These are phyloP conservation scores for Lepidocyrtoides sp. DNA, from an alignment of 2,888 invertebrate species.

Conservation along the genomic window DNA sequence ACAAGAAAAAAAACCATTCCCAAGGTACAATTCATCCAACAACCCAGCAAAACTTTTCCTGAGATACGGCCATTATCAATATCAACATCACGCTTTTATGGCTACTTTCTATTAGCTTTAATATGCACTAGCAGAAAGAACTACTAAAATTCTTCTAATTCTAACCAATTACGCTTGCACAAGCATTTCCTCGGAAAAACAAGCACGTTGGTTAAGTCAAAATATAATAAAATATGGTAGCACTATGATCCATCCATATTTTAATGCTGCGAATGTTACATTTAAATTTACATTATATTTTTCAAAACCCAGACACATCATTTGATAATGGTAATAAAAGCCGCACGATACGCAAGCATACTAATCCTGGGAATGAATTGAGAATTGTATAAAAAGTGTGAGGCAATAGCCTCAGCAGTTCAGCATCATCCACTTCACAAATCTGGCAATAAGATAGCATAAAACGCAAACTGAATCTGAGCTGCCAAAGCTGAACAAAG, in stretches of 20 bases:
- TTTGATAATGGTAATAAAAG: not conserved
- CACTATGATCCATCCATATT: too few relatives aligned
- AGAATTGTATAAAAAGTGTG: constrained; percentile 27
- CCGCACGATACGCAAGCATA: not conserved
- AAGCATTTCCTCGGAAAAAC: constrained; percentile 11
- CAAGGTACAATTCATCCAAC: not conserved
- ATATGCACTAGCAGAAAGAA: not conserved
- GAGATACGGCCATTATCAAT: not conserved
- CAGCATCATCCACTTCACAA: constrained; percentile 14
- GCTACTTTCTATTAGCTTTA: not conserved
- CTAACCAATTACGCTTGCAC: constrained; percentile 20
- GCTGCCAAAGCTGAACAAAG: too few relatives aligned
- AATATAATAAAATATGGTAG: too few relatives aligned
- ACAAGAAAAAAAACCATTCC: not conserved
- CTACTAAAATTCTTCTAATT: not conserved
- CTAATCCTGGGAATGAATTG: constrained; percentile 61
- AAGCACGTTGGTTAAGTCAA: not conserved
- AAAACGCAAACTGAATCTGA: too few relatives aligned
- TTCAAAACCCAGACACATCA: constrained; percentile 24
- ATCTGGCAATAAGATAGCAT: too few relatives aligned
- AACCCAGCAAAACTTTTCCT: not conserved
- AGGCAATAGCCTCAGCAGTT: constrained; percentile 34
- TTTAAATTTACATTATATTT: not conserved
- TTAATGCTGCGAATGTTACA: not conserved
- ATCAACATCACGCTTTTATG: not conserved